Base-by-base conservation (phyloP, 2,888 invertebrate genomes). In the Drosophila longiperda region DNA sequence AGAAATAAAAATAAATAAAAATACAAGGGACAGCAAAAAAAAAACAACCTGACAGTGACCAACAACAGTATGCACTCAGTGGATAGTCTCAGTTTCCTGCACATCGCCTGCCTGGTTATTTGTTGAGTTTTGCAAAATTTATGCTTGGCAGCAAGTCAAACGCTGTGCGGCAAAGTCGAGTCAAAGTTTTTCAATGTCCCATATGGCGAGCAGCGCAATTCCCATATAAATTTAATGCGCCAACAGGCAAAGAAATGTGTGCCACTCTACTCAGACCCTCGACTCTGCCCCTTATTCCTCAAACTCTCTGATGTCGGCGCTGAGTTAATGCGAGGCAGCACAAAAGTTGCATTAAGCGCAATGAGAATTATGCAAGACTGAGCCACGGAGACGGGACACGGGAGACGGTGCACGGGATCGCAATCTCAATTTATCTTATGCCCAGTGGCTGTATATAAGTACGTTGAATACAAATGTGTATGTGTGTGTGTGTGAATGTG, bases 81-180 rank as follows among this genome's bases (percentile, higher is more conserved):
- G 59, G 58, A 52, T 55, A 66, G 59, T 58, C 53, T 60, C 68
- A 64, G 69, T 40, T 61, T 55, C 49, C 38, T 53, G 52, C 12
- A 55, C 49, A 60, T 59, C 55, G 55, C 77, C 77, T 50, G 74
- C 23, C 66, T 78, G 81, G 76, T 76, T 85, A 82, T 85, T 85
- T 85, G 89, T 85, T 84, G 84, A 85, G 87, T 87, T 87, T 83
- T 89, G 80, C 80, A 81, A 67, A 89, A 85, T 89, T 89, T 89
- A 84, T 87, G 85, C 89, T 86, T 86, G 85, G 85, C 85, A 87
- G 90, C 88, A 89, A 89, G 88, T 86, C 85, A 86, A 86, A 89
- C 73, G 73, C 60, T 83, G 67, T 60, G 65, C 58, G 71, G 55
- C 59, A 62, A 49, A 45, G 70, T 68, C 66, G 80, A 67, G 71